A percentile compares a stretch with the other conserved stretches of the same genome.
Conservation (phyloP, 2,888 invertebrate species). For the Cerastis leucographa region DNA sequence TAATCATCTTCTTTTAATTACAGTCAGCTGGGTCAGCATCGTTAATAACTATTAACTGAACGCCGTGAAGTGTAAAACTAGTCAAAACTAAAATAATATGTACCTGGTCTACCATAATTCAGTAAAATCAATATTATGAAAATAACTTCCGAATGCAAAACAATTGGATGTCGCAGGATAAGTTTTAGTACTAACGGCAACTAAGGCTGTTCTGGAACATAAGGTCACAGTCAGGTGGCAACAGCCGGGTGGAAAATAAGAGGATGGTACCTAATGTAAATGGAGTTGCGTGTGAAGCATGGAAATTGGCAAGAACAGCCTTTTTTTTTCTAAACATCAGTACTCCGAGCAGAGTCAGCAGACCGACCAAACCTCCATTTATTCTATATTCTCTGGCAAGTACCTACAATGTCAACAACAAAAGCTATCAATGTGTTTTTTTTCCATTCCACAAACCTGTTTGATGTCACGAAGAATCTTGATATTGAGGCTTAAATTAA, state of each 20-base stretch:
- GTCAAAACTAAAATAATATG: no score
- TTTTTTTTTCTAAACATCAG: no score
- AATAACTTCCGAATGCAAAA: no score
- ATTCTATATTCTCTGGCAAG: neutral
- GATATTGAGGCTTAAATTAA: constrained; percentile 8
- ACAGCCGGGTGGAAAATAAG: no score
- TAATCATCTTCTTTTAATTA: constrained; percentile 9
- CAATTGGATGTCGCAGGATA: no score
- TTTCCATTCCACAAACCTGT: constrained; percentile 38
- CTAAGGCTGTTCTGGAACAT: no score
- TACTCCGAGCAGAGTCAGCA: no score
- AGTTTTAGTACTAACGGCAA: no score
- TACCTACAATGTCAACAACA: neutral
- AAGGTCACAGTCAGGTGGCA: no score
- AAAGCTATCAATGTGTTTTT: constrained; percentile 9
- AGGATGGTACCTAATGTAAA: no score
- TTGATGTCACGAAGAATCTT: constrained; percentile 33
- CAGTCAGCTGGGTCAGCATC: constrained; percentile 8
- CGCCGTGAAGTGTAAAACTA: neutral
- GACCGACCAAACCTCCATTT: neutral
- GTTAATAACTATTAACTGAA: neutral
- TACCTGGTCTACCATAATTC: no score
- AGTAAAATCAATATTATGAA: no score
- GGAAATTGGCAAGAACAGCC: neutral
- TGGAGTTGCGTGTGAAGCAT: neutral